Base-by-base conservation (phyloP, 2,113 vertebrate species). In the Taurulus bubalis region DNA sequence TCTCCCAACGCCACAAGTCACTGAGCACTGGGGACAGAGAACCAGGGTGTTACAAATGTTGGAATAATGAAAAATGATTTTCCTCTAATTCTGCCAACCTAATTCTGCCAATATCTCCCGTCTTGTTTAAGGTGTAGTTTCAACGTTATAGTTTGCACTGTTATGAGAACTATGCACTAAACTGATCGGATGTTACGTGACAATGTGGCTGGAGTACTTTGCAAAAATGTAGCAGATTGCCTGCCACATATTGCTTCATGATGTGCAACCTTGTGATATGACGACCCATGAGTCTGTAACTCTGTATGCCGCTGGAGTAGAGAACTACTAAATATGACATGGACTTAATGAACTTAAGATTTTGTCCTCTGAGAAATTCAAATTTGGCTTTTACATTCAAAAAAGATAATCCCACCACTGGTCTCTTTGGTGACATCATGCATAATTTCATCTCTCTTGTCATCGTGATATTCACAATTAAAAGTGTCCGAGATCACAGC, bases 11-110 rank as follows among this genome's bases (percentile, higher is more conserved):
- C 95, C 97, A 85, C 98, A 99, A 0, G 96, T 96, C 81, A 95
- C 96, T 59, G 98, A 96, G 88, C 98, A 99, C 98, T 99, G 93
- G n/a, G 49, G 86, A 90, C 87, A 90, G 89, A 64, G 1, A 75
- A 2, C 0, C 7, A n/a, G 18, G 2, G 60, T 45, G 34, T 72
- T 45, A 20, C 6, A 62, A 38, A 83, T 20, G 53, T 24, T 51
- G 18, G 20, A 51, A 22, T 22, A 22, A 9, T n/a, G 8, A 3
- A 53, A 77, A 2, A 16, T 11, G 30, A 42, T 26, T 42, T 26
- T 65, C 22, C 32, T 70, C 22, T 24, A 38, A 70, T 18, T 56
- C 4, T 28, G 55, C 22, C n/a, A n/a, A n/a, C n/a, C n/a, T n/a
- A n/a, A n/a, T n/a, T n/a, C n/a, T n/a, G n/a, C n/a, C n/a, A n/a